These are phyloP conservation scores for Labeo calbasu DNA, from an alignment of 2,797 vertebrate genomes.

Conservation along the genomic window DNA sequence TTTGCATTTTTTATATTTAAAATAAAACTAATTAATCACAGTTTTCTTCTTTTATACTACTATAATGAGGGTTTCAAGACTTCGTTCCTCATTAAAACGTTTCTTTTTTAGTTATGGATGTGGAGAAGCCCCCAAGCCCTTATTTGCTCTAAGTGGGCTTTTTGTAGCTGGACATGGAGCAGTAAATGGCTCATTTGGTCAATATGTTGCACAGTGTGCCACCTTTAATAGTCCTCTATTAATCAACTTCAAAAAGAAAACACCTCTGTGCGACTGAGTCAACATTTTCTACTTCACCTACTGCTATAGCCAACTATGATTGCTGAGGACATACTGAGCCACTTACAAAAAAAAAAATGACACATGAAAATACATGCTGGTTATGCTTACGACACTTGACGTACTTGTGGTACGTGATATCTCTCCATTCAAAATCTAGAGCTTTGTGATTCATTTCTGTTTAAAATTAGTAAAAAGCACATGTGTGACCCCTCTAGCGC, in stretches of 20 bases:
- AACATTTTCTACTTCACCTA: constrained; percentile 1
- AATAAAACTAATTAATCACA: not conserved
- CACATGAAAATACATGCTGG: not conserved
- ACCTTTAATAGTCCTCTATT: constrained; percentile 30
- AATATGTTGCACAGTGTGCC: constrained; percentile 11
- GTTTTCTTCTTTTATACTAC: too few relatives aligned
- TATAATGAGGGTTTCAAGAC: not conserved
- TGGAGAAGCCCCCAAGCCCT: not conserved
- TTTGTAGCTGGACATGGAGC: not conserved
- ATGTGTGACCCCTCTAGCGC: not conserved
- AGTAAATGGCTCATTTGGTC: constrained; percentile 21
- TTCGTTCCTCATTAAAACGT: not conserved
- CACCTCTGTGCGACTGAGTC: not conserved
- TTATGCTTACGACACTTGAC: not conserved
- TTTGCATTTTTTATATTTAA: not conserved
- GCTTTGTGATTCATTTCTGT: not conserved
- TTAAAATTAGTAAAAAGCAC: not conserved
- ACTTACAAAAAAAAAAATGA: not conserved
- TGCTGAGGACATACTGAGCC: not conserved
- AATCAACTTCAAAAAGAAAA: constrained; percentile 36
- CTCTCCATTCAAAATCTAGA: not conserved
- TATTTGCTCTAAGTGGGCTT: constrained; percentile 16
- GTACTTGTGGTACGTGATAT: not conserved
- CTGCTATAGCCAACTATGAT: not conserved
- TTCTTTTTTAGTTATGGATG: not conserved